A percentile compares a stretch with the other conserved stretches of the same genome.
phyloP scores from a whole-genome alignment of 1,140 invertebrate genomes.

The Philotrypesis tridentata region DNA sequence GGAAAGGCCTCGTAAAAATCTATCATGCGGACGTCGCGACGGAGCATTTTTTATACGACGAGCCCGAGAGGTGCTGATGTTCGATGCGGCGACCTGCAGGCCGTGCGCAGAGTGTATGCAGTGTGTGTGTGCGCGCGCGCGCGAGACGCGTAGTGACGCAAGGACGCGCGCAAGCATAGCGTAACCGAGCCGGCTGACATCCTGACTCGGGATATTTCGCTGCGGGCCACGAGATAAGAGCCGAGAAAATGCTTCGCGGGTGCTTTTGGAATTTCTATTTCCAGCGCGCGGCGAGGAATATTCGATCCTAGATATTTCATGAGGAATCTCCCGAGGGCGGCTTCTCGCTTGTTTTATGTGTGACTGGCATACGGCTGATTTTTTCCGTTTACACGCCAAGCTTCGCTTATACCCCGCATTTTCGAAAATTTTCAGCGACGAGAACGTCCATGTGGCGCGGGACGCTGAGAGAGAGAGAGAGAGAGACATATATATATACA shows the following conservation, averaged over 20 bases:
- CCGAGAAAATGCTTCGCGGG: not conserved
- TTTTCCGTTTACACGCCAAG: no score
- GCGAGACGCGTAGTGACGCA: not conserved
- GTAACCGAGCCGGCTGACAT: not conserved
- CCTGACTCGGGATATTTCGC: not conserved
- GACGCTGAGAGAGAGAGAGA: no score
- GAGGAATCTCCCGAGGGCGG: not conserved
- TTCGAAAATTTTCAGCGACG: not conserved
- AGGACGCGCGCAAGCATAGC: no score
- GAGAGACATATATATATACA: no score
- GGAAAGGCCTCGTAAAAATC: conserved; percentile 45
- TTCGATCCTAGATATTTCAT: not conserved
- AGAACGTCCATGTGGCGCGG: not conserved
- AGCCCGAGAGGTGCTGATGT: not conserved
- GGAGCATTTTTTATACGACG: not conserved
- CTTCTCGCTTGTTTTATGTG: no score
- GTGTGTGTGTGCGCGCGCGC: no score
- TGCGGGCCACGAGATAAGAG: not conserved
- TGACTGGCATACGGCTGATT: no score
- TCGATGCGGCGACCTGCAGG: not conserved
- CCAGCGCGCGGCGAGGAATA: not conserved
- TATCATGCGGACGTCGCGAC: conserved; percentile 15
- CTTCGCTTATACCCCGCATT: not conserved
- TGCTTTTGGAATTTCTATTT: not conserved
- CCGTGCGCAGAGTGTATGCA: no score